Evolutionary conservation across 2,797 vertebrate genomes (phyloP).

Genomic region (Pyrocephalus nanus): DNA sequence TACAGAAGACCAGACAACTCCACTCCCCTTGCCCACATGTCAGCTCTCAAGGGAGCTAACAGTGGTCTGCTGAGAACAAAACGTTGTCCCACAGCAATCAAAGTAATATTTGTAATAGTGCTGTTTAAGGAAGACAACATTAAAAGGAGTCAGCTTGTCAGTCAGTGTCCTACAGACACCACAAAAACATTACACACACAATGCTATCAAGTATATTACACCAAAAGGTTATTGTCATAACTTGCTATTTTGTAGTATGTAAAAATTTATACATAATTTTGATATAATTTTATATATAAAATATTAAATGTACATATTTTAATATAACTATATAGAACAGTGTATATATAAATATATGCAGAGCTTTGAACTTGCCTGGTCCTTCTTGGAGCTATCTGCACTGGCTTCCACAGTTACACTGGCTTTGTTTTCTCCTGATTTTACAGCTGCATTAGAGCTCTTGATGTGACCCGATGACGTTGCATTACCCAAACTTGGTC

Average conservation of each 20-base stretch:
- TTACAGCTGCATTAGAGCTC: constrained; percentile 78
- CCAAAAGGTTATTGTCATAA: not conserved
- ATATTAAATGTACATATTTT: not conserved
- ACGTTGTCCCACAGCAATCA: not conserved
- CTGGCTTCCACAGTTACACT: constrained; percentile 83
- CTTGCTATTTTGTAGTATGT: not conserved
- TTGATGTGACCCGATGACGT: constrained; percentile 84
- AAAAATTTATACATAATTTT: not conserved
- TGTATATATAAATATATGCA: not conserved
- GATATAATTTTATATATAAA: not conserved
- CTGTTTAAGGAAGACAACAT: not conserved
- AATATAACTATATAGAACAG: not conserved
- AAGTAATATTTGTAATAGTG: fast-evolving
- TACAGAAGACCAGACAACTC: not conserved
- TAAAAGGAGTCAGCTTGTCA: not conserved
- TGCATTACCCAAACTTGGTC: constrained; percentile 77
- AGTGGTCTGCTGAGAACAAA: not conserved
- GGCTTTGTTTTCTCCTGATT: constrained; percentile 77
- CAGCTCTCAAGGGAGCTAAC: not conserved
- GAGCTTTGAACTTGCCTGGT: constrained; percentile 85
- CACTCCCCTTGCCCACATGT: fast-evolving
- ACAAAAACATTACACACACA: not conserved
- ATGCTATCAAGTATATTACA: not conserved
- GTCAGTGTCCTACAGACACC: not conserved
- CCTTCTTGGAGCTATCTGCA: constrained; percentile 94